A percentile compares a stretch with the other conserved stretches of the same genome.
phyloP scores from a whole-genome alignment of 2,797 vertebrate genomes.

The Eulemur coronatus region DNA sequence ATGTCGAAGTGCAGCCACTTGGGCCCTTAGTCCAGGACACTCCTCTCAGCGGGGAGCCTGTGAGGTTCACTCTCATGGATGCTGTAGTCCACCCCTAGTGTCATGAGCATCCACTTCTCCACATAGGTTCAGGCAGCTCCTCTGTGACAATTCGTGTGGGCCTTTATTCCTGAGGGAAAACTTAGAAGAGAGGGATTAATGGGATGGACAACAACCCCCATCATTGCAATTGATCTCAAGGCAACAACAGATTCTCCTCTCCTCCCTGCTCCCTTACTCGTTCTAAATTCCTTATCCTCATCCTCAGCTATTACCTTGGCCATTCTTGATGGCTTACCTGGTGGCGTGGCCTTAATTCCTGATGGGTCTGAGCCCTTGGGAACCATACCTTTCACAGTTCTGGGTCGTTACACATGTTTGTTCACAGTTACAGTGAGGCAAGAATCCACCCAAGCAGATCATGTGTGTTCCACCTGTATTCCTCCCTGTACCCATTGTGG shows the following conservation, averaged over 20 bases:
- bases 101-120: not conserved
- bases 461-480: not conserved
- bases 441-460: not conserved
- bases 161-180: not conserved
- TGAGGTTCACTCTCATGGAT: not conserved
- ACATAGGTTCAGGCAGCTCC: not conserved
- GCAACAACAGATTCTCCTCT: not conserved
- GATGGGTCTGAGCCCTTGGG: not conserved
- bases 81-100: not conserved
- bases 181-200: not conserved
- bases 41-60: not conserved
- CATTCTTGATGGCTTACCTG: not conserved
- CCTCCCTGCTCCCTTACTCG: not conserved
- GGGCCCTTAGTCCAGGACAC: not conserved
- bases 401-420: not conserved
- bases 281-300: not conserved
- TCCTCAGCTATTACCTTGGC: not conserved
- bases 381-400: not conserved
- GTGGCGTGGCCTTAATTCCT: not conserved
- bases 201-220: not conserved
- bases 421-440: not conserved
- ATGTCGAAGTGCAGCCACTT: not conserved
- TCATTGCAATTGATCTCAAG: not conserved
- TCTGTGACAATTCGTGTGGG: not conserved
- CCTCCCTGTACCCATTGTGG: not conserved